Evolutionary conservation across 1,140 invertebrate genomes (phyloP), one percentile per base, ranked within the genome.

Genomic region (Acromyrmex charruanus): DNA sequence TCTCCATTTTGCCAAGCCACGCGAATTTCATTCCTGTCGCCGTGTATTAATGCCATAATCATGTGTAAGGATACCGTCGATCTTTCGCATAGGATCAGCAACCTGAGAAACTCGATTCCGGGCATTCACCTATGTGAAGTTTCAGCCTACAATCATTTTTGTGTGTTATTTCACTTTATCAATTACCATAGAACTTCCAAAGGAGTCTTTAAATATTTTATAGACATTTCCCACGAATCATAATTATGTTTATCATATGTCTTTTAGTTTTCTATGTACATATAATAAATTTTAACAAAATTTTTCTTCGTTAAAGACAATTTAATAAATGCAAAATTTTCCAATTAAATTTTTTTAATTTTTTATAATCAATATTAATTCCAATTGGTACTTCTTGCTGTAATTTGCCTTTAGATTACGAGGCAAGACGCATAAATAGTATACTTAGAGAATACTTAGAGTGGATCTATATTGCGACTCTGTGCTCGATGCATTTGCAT

Each of bases 21-120:
- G 86, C 51, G 85, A 90, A 90, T 90, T 90, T 90, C 77, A 90
- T 87, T 80, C 75, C 74, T 65, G 77, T 89, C 88, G 72, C 58
- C 75, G 75, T 71, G 35, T 59, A 74, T 89, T 87, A 89, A 86
- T 77, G 59, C 49, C 81, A 16, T 75, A 39, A 39, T 81, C 49
- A 31, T 35, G 39, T 86, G 35, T 85, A 66, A 68, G 65, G 55
- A 71, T 55, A 74, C 31, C 31, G 25, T 58, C 16, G 7, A 35
- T 74, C 51, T 74, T 74, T 74, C 69, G 28, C 55, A 66, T 31
- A n/a, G 58, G n/a, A 82, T 87, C 75, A 69, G 49, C 6, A 58
- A 79, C 53, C 71, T 87, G 68, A 77, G 77, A 82, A 66, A 71
- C 69, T 63, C 16, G 31, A 53, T 21, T 6, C 51, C 53, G 28